Conservation (phyloP, 2,888 invertebrate species). For the Strigamia crassipes region DNA sequence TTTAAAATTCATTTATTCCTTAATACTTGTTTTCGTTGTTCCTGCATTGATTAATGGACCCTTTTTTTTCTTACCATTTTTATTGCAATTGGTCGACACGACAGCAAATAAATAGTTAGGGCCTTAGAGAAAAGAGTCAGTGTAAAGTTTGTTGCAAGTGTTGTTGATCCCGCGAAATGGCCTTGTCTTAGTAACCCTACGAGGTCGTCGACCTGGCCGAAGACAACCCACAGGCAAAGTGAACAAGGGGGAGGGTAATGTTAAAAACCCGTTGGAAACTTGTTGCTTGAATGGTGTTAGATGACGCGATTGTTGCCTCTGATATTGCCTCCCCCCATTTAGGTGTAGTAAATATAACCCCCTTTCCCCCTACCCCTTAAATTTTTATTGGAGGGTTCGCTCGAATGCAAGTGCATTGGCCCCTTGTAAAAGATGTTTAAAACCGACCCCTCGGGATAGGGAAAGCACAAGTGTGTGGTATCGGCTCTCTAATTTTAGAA, state of each 20-base stretch:
- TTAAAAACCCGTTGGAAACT: slow-evolving; percentile 36
- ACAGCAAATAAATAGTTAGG: slow-evolving; percentile 29
- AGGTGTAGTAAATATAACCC: slow-evolving; percentile 24
- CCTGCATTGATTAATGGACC: slow-evolving; percentile 14
- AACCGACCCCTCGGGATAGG: neutral
- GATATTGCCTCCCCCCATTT: slow-evolving; percentile 28
- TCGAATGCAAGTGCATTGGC: neutral
- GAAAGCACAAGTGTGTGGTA: neutral
- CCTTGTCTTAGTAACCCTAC: slow-evolving; percentile 36
- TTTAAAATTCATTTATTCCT: neutral
- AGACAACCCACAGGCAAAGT: slow-evolving; percentile 33
- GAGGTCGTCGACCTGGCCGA: slow-evolving; percentile 37
- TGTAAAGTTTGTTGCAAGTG: slow-evolving; percentile 30
- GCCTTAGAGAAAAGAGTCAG: slow-evolving; percentile 25
- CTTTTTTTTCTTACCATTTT: neutral
- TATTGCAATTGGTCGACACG: neutral
- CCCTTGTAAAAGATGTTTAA: neutral
- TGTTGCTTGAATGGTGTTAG: slow-evolving; percentile 36
- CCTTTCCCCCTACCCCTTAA: neutral
- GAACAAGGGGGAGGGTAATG: neutral
- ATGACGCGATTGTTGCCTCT: slow-evolving; percentile 33
- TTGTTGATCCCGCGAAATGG: slow-evolving; percentile 37
- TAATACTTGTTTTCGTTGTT: neutral
- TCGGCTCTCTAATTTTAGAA: neutral
- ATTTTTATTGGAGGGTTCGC: slow-evolving; percentile 30